Evolutionary conservation across 2,888 invertebrate genomes (phyloP), one percentile per base, ranked within the genome.

Genomic region (Cremastinae sp.): DNA sequence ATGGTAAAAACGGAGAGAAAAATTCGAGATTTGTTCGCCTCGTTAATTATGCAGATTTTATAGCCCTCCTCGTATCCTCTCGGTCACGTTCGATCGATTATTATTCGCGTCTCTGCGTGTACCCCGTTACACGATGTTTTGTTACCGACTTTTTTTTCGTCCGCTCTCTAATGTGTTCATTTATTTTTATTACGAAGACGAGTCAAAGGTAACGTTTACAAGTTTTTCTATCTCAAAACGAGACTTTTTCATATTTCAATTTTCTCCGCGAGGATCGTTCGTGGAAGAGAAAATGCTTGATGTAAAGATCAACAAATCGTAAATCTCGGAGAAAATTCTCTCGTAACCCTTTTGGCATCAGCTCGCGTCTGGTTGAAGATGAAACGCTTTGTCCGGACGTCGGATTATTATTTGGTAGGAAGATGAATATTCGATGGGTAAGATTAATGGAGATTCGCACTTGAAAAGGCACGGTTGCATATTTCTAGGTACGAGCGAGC

Each of bases 31-130:
- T 28, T 28, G 28, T 28, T 28, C 28, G 28, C 28, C 28, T 28
- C 28, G 28, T 28, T 28, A 28, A 28, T 28, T 28, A 28, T 28
- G 28, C 28, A 39, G 49, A 58, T 69, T 69, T 69, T 59, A 69
- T 59, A 41, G 69, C 51, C 49, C 2, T 51, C 41, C 28, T 28
- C 5, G 28, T 28, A 28, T 5, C 5, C 28, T 28, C 28, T 2
- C 28, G 28, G 28, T 28, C 28, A 28, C 28, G 28, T 28, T 28
- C 28, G 28, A 28, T 28, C 28, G 28, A 28, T 28, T 5, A 28
- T 28, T 28, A 28, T 28, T 28, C 28, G 28, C 28, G 28, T 28
- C 5, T 28, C 28, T 28, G 28, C 28, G 28, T 28, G 28, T n/a
- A n/a, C 28, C 28, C 28, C 28, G 28, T 28, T 28, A 28, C 5